Base-by-base conservation (phyloP, 2,888 invertebrate genomes). In the Mythimna pallens region DNA sequence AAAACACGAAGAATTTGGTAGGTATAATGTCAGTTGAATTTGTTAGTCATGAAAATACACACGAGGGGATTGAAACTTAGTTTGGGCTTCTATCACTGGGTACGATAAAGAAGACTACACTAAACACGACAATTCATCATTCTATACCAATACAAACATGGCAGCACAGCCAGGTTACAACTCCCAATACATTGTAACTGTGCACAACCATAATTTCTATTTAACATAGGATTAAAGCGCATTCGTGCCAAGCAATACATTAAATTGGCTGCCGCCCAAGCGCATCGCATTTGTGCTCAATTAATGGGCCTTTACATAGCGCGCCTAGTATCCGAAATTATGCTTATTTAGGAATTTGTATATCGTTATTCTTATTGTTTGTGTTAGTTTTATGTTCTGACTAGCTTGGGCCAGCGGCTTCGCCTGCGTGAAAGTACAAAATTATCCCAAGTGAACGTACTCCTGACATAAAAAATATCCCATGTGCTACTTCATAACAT, bases 211-310 rank as follows among this genome's bases (percentile, higher is more conserved):
- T 94, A 93, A 92, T 93, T 93, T 89, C 91, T 89, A 92, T 94
- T 93, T 91, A 92, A 89, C 90, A 87, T 91, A 84, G 92, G 92
- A 92, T 94, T 92, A 92, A 81, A 87, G 88, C 84, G 82, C 81
- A 87, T 80, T 86, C 89, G 92, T 93, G 94, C 95, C 95, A 95
- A 93, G 92, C 92, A 92, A 94, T 94, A 94, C 93, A 94, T 94
- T 94, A 94, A 92, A 94, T 94, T 95, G 95, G 95, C 94, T 82
- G 81, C 81, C 87, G 89, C 93, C 94, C 94, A 94, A 95, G 89
- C 90, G 90, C 90, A 89, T 89, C 88, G 91, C 89, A 89, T 92
- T 92, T 91, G 90, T 86, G 93, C 91, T 91, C 93, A 93, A 94
- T 94, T 95, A 95, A 95, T 94, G 92, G 92, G 89, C 89, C 86